A percentile compares a stretch with the other conserved stretches of the same genome.
Evolutionary conservation across 2,113 vertebrate genomes (phyloP).

Genomic region (Macrotus californicus): DNA sequence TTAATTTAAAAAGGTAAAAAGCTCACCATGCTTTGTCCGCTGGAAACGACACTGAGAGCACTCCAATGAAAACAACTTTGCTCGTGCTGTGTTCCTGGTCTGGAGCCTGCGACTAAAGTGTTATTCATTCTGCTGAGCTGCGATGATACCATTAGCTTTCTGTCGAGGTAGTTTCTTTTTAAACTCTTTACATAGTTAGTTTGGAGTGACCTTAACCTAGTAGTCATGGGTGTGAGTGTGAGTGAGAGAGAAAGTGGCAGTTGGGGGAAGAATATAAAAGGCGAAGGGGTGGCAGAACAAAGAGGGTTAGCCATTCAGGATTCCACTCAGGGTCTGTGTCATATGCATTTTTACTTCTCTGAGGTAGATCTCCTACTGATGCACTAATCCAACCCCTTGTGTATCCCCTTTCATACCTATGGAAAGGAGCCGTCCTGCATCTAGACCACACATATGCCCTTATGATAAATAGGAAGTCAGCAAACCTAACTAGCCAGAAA

Average conservation of each 20-base stretch:
- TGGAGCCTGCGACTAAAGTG: background rate
- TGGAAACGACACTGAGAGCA: background rate
- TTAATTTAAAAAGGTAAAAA: constrained; percentile 45
- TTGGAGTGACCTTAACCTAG: background rate
- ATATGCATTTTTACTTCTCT: background rate
- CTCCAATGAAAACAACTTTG: background rate
- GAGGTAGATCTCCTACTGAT: background rate
- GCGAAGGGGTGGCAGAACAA: background rate
- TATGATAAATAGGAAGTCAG: background rate
- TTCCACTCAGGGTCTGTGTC: background rate
- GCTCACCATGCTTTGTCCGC: background rate
- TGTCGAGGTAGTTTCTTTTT: background rate
- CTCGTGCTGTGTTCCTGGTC: background rate
- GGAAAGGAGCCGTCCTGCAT: background rate
- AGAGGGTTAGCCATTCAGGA: constrained; percentile 1
- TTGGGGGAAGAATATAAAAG: background rate
- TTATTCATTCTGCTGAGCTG: background rate
- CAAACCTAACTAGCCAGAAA: background rate
- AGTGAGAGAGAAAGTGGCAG: background rate
- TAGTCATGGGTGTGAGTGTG: background rate
- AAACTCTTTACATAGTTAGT: background rate
- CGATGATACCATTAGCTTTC: background rate
- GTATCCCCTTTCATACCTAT: background rate
- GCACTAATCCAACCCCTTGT: background rate
- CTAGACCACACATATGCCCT: background rate